These are phyloP conservation scores for Bombus haemorrhoidalis DNA, from an alignment of 1,140 invertebrate genomes.

Conservation along the genomic window DNA sequence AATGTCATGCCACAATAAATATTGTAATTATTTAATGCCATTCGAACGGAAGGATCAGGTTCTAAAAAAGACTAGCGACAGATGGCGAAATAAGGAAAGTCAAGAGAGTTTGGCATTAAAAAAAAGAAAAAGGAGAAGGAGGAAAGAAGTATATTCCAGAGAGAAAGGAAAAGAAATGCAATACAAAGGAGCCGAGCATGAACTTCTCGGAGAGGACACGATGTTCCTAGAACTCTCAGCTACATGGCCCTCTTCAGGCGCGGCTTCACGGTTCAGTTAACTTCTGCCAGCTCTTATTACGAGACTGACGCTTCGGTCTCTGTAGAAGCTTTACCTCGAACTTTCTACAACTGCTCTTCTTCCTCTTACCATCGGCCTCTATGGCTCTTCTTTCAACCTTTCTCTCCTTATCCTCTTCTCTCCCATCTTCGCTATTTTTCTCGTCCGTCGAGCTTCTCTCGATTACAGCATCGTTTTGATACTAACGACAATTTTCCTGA, in stretches of 20 bases:
- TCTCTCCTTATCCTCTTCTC: conserved; percentile 1
- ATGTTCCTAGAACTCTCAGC: conserved; percentile 72
- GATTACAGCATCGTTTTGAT: background rate
- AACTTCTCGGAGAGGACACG: conserved; percentile 65
- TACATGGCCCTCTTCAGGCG: conserved; percentile 51
- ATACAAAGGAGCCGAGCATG: conserved; percentile 37
- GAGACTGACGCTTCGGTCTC: conserved; percentile 66
- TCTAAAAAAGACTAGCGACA: background rate
- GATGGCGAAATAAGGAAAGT: background rate
- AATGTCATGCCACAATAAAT: too few relatives aligned
- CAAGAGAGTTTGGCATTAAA: background rate
- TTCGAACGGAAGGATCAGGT: too few relatives aligned
- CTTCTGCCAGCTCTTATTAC: conserved; percentile 77
- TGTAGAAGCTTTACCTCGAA: conserved; percentile 49
- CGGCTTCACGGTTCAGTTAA: conserved; percentile 75
- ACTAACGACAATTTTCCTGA: background rate
- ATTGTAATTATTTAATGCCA: too few relatives aligned
- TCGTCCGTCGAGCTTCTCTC: background rate
- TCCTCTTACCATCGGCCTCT: background rate
- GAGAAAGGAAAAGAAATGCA: conserved; percentile 48
- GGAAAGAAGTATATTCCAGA: conserved; percentile 33
- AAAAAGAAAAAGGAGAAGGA: background rate
- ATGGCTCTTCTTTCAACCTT: background rate
- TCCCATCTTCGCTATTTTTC: conserved; percentile 22
- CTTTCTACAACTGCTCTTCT: conserved; percentile 47